Percentiles rank a stretch among this genome's conserved stretches.
Evolutionary conservation across 2,888 invertebrate genomes (phyloP).

Genomic region (Dromius quadrimaculatus): DNA sequence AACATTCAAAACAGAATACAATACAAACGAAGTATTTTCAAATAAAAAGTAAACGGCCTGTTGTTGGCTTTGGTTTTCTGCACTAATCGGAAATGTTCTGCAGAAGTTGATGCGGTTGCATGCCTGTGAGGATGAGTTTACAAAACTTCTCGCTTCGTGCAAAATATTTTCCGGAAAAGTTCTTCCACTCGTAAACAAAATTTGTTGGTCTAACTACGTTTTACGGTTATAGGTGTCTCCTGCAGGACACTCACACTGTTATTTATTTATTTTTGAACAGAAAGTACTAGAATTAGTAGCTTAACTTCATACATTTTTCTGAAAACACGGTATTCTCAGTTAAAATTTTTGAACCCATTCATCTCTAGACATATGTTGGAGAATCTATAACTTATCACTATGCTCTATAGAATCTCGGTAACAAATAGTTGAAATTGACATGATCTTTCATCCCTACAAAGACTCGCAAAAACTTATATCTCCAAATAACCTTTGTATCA

Average conservation of each 20-base stretch:
- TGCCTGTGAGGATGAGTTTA: neutral
- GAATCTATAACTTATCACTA: too few species aligned
- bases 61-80: constrained; percentile 10
- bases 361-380: too few species aligned
- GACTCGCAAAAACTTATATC: too few species aligned
- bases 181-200: constrained; percentile 6
- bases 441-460: too few species aligned
- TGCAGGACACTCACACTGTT: constrained; percentile 3
- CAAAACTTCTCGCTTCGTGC: constrained; percentile 3
- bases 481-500: too few species aligned
- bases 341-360: too few species aligned
- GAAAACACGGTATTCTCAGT: too few species aligned
- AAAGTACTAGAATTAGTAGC: too few species aligned
- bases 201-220: constrained; percentile 9
- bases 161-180: neutral
- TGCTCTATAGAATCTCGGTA: too few species aligned
- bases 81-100: constrained; percentile 4
- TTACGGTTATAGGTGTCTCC: constrained; percentile 4
- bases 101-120: neutral
- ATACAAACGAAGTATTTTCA: constrained; percentile 18
- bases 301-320: too few species aligned
- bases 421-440: too few species aligned
- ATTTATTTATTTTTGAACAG: neutral
- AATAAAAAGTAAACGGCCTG: constrained; percentile 7
- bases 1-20: constrained; percentile 16